Evolutionary conservation across 2,888 invertebrate genomes (phyloP), one percentile per base, ranked within the genome.

Genomic region (Drosophila putrida): DNA sequence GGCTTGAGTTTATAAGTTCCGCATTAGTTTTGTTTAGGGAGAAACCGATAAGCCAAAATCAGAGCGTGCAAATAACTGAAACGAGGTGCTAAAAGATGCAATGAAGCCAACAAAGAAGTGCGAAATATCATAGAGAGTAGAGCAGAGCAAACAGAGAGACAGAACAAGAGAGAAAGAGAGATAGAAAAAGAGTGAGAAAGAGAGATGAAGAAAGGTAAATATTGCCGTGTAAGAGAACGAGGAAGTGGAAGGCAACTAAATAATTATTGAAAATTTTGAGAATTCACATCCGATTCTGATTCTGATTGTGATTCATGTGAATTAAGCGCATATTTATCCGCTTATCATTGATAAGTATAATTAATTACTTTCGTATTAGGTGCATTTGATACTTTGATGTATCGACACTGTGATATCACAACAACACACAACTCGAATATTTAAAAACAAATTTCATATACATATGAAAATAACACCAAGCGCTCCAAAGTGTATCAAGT

Each of bases 61-160:
- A 78, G 85, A 82, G 69, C 78, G 67, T 46, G 69, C 82, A 85
- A 82, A 82, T 75, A 82, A 73, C 63, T 68, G 69, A 61, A 75
- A 73, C 71, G 51, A 82, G 82, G 82, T 82, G 82, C 85, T 82
- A 82, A 82, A 80, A 78, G 69, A 71, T 85, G 75, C 63, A 79
- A 55, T 68, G 61, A 57, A 64, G 11, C 9, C 71, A 74, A 65
- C 58, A 82, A 83, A 60, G 64, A 80, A 63, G 78, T 79, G 78
- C 66, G 75, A 77, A 79, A 77, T 65, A 57, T 65, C 31, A 47
- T 39, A 54, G 75, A 69, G 60, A 57, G 57, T 38, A 38, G 51
- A 51, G 20, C 35, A 27, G 20, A 41, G 38, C n/a, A 71, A 51
- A 36, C 11, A 38, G 9, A 15, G 9, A 41, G 20, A 31, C n/a